These are phyloP conservation scores for Gobius niger DNA, from an alignment of 2,113 vertebrate genomes.

Conservation along the genomic window DNA sequence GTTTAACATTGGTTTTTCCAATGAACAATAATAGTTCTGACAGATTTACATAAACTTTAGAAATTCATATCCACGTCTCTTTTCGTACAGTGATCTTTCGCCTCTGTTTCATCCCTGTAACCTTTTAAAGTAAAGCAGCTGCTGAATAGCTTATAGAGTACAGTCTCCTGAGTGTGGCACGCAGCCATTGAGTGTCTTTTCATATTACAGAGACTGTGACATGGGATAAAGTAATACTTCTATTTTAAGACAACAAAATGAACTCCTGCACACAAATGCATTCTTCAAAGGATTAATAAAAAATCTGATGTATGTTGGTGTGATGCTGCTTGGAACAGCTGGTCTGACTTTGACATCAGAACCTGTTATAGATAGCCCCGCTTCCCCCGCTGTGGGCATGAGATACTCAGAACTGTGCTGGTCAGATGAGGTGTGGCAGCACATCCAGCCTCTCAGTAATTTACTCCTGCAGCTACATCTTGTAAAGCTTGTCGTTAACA, in stretches of 20 bases:
- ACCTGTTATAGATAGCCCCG: constrained; percentile 76
- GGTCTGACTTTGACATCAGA: constrained; percentile 77
- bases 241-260: constrained; percentile 75
- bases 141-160: constrained; percentile 48
- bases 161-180: constrained; percentile 57
- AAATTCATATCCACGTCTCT: constrained; percentile 43
- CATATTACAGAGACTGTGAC: constrained; percentile 68
- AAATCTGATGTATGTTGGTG: constrained; percentile 77
- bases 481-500: constrained; percentile 58
- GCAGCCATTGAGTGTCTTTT: constrained; percentile 55
- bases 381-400: constrained; percentile 68
- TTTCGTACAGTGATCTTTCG: constrained; percentile 33
- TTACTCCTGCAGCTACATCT: constrained; percentile 45
- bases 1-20: neutral
- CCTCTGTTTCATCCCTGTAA: constrained; percentile 6
- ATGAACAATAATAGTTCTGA: constrained; percentile 20
- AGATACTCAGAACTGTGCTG: constrained; percentile 62
- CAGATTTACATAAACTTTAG: constrained; percentile 33
- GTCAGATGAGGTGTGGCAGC: constrained; percentile 56
- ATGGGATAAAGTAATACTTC: constrained; percentile 61
- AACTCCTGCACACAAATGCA: constrained; percentile 78
- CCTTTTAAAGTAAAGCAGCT: constrained; percentile 54
- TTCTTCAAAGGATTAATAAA: constrained; percentile 79
- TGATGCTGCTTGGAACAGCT: constrained; percentile 75
- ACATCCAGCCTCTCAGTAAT: constrained; percentile 54